Evolutionary conservation across 2,888 invertebrate genomes (phyloP), one percentile per base, ranked within the genome.

Genomic region (Cremastobaeus sp.): DNA sequence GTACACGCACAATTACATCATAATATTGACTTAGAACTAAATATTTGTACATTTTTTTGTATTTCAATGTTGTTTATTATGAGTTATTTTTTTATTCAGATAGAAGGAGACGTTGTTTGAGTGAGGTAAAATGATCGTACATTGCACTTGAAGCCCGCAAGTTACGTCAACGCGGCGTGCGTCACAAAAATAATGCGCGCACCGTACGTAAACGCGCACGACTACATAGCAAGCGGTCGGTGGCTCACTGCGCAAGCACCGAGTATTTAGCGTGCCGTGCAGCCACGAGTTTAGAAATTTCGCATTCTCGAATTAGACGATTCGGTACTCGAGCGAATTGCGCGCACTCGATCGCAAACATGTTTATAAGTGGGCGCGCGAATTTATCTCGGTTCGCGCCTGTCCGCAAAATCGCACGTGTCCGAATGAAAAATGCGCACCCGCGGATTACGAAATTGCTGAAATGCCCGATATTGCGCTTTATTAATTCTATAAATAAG

Each of bases 121-220:
- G n/a, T n/a, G n/a, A n/a, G n/a, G 18, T 17, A 18, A 34, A 50
- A 2, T 3, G 34, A 39, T 1, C 37, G 62, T 62, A 18, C 62
- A 9, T 65, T 60, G 48, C 47, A 62, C 41, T 34, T 15, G n/a
- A 64, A 52, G 45, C 65, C 54, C 1, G 37, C 0, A 9, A 15
- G 15, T 52, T 50, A 45, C 59, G 54, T 39, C 30, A 54, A 55
- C 48, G 35, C n/a, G n/a, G 43, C 37, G 15, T 30, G 41, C 57
- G 32, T 41, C 48, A 59, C 66, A 73, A 60, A 73, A 66, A 73
- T 66, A 73, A 68, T 73, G 55, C 59, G 60, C 52, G 43, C 48
- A 30, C 39, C 48, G 47, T 20, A 55, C 47, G 34, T 45, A 37
- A 32, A 35, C 35, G 41, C 15, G 28, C 37, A 47, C 35, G 45